Evolutionary conservation across 2,797 vertebrate species (phyloP).

Genomic region (Phrynocephalus forsythii): DNA sequence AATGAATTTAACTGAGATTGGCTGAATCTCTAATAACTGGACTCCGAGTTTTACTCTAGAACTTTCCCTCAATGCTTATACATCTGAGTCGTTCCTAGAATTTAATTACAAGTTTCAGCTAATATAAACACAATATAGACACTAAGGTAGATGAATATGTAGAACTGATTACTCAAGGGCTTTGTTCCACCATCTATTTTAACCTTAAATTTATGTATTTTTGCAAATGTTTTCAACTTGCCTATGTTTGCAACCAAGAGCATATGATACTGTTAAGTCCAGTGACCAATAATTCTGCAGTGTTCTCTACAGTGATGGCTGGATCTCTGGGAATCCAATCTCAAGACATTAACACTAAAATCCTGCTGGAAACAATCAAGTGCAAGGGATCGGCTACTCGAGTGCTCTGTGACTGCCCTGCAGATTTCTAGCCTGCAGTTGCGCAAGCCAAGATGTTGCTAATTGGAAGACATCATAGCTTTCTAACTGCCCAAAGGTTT

Average conservation of each 20-base stretch:
- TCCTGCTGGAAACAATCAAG: no score
- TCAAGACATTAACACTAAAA: not conserved
- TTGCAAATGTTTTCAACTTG: not conserved
- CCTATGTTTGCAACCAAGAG: no score
- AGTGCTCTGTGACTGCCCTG: no score
- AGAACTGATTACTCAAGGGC: not conserved
- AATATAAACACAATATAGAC: not conserved
- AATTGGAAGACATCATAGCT: no score
- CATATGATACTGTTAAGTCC: no score
- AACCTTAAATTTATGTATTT: not conserved
- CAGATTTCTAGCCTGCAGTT: no score
- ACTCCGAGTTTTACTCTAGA: not conserved
- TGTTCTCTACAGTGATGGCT: not conserved
- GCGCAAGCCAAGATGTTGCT: no score
- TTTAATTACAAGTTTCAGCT: not conserved
- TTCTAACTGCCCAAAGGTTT: no score
- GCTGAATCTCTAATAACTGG: not conserved
- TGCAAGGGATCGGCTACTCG: no score
- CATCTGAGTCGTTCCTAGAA: not conserved
- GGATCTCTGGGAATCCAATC: not conserved
- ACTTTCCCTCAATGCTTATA: not conserved
- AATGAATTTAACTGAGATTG: constrained; percentile 11
- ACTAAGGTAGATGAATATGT: not conserved
- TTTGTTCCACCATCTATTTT: not conserved
- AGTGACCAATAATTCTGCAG: no score